Conservation (phyloP, 2,113 vertebrate species). For the Pholis gunnellus region DNA sequence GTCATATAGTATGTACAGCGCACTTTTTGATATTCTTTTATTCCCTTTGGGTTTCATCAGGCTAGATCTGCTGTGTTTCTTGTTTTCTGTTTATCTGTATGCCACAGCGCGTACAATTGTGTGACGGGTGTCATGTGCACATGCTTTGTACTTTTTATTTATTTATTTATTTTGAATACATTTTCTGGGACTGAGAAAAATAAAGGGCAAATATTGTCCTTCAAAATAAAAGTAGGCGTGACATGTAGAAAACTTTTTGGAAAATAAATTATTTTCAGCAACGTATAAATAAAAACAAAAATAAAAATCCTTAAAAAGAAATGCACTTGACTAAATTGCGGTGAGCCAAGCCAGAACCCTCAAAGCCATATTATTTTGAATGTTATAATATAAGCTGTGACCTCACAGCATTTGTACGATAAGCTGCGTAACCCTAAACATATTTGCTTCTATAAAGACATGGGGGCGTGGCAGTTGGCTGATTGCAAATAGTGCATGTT, state of each 20-base stretch:
- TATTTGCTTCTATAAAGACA: too few species aligned
- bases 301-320: too few species aligned
- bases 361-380: too few species aligned
- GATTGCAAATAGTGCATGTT: neutral
- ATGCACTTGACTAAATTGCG: too few species aligned
- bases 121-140: neutral
- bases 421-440: too few species aligned
- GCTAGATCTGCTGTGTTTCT: neutral
- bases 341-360: too few species aligned
- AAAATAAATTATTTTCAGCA: neutral
- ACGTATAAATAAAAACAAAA: too few species aligned
- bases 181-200: neutral
- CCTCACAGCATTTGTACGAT: too few species aligned
- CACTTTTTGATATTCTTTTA: neutral
- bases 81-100: neutral
- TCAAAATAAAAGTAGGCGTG: neutral
- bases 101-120: neutral
- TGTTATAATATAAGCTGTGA: too few species aligned
- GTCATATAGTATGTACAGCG: neutral
- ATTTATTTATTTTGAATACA: neutral
- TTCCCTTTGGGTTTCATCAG: neutral
- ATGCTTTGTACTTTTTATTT: neutral
- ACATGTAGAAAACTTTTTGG: neutral
- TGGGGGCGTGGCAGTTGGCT: neutral
- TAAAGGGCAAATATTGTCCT: neutral